Base-by-base conservation (phyloP, 2,888 invertebrate genomes). In the Spodoptera picta region DNA sequence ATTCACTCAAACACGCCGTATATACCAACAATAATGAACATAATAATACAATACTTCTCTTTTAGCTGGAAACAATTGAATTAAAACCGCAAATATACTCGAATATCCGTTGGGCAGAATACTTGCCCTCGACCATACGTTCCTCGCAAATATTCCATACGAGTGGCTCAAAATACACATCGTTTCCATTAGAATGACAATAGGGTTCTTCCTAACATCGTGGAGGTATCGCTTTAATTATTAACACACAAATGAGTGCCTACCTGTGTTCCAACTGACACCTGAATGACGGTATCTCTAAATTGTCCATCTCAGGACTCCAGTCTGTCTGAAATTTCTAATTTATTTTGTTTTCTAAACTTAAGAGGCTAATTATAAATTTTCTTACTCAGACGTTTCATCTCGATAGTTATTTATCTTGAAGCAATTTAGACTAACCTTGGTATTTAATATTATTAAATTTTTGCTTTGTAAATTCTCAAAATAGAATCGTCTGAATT, bases 241-340 rank as follows among this genome's bases (percentile, higher is more conserved):
- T 87, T 84, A 82, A 87, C 74, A 73, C 73, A 69, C 61, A 79
- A 79, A 72, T 77, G 78, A 81, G 83, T 78, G 83, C 78, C 79
- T 80, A 81, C 83, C 82, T 81, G 75, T 82, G 84, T 83, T 76
- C 65, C 64, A 45, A 59, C 70, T 79, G 85, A 83, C 85, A 84
- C 60, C 77, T 84, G 83, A 87, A 83, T 84, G 86, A 84, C 85
- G 67, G 72, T 61, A 66, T 82, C 73, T 69, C 77, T 72, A 58
- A 72, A 81, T 73, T 49, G 53, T 58, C 52, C 23, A 23, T 27
- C 45, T 47, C 53, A 63, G 67, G 57, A 62, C 64, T 63, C 46
- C 56, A 31, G 47, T 63, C 27, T 46, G 19, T 58, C 41, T n/a
- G 3, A 23, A 45, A 31, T 78, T 60, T 23, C 36, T 6, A 36